Base-by-base conservation (phyloP, 2,113 vertebrate genomes). In the Eira barbara region DNA sequence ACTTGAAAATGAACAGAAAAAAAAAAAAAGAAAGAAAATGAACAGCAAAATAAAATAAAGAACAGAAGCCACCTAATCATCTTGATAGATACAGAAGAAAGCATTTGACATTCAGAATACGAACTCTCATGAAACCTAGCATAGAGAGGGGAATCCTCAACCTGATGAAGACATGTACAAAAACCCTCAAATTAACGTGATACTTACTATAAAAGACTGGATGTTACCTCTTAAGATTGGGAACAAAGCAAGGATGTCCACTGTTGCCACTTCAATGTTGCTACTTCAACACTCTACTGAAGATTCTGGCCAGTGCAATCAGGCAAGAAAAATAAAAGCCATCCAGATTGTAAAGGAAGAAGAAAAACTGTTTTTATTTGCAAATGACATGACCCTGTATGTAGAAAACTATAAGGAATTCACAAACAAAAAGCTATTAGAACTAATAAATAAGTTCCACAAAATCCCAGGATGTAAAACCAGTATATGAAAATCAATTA, bases 1-100 rank as follows among this genome's bases (percentile, higher is more conserved):
- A 88, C 34, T 39, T 84, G 76, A 93, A 97, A 96, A 88, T 92
- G 23, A 96, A 88, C n/a, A 78, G 86, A 12, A 42, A 78, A 94
- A 57, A 78, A 81, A 12, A 42, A 78, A 94, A 57, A 65, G 73
- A 12, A 79, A 76, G 76, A 93, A 97, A 96, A 88, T 92, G 23
- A 96, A 88, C 31, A 78, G 86, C 15, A 42, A 78, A 94, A 47
- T 73, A 83, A 12, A 79, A 74, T 52, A 79, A 95, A 96, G 59
- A 31, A 85, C 36, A 74, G 94, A 97, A 93, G 34, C 27, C 49
- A 90, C 23, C 23, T 59, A n/a, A 91, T 91, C 69, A 88, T 86
- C 69, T 91, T 25, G 7, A 79, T 6, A 79, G 76, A 79, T 49
- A 74, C 17, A 79, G 59, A 82, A 27, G 86, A 91, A 84, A 52